Percentiles rank a stretch among this genome's conserved stretches.
Conservation (phyloP, 2,888 invertebrate genomes). For the Apantesis nais region DNA sequence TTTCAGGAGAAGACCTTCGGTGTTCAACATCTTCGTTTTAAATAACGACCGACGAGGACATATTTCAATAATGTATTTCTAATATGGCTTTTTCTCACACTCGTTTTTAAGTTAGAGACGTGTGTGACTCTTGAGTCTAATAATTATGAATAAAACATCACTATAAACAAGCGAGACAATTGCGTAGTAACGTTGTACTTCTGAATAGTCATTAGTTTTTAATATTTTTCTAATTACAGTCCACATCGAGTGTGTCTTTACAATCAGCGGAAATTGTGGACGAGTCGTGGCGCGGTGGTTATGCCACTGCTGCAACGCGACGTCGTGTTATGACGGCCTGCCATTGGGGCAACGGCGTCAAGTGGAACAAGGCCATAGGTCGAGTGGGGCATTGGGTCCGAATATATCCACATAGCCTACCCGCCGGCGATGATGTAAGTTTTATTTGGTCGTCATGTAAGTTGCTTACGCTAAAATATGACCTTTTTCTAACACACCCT, state of each 20-base stretch:
- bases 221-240: conserved; percentile 46
- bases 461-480: no score
- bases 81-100: neutral
- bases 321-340: conserved; percentile 71
- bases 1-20: neutral
- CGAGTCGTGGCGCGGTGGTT: conserved; percentile 78
- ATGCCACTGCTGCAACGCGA: conserved; percentile 74
- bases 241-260: conserved; percentile 56
- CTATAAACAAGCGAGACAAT: neutral
- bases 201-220: neutral
- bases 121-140: neutral
- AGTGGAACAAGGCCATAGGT: conserved; percentile 88
- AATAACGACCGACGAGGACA: no score
- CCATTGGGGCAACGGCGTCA: conserved; percentile 89
- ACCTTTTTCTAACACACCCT: no score
- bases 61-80: neutral
- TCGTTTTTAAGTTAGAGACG: neutral
- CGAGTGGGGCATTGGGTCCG: conserved; percentile 91
- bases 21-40: neutral
- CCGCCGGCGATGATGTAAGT: conserved; percentile 68
- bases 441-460: neutral
- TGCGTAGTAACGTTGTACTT: neutral
- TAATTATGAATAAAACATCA: neutral
- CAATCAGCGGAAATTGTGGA: conserved; percentile 68
- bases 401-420: conserved; percentile 87